Conservation (phyloP, 2,113 vertebrate genomes). For the Macrotis lagotis region DNA sequence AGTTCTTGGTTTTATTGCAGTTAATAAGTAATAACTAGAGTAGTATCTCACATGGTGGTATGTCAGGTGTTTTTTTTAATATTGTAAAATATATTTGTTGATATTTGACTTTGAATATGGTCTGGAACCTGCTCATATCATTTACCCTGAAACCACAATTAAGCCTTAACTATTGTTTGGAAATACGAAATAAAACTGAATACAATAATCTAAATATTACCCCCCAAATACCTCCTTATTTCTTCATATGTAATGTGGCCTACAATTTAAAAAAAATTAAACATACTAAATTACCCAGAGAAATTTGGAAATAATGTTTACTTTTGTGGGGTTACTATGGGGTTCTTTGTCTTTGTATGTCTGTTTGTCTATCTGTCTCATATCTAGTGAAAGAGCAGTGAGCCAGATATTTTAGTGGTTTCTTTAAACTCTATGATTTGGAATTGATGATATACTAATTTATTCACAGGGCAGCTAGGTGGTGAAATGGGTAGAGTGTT, state of each 20-base stretch:
- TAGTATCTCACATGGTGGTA: background rate
- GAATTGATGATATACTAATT: background rate
- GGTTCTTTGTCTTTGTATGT: no score
- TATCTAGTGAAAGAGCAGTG: background rate
- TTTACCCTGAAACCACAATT: constrained; percentile 40
- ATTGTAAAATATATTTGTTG: constrained; percentile 31
- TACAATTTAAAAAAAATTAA: background rate
- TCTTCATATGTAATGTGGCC: background rate
- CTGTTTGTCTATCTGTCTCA: no score
- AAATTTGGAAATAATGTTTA: background rate
- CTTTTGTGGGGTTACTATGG: constrained; percentile 35
- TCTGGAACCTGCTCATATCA: constrained; percentile 18
- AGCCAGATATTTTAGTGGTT: background rate
- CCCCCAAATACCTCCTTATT: background rate
- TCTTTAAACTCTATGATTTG: constrained; percentile 3
- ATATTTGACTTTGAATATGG: constrained; percentile 22
- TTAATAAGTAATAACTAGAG: constrained; percentile 39
- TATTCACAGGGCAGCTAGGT: no score
- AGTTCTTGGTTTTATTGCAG: background rate
- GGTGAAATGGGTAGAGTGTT: no score
- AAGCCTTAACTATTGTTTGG: constrained; percentile 22
- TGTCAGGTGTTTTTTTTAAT: constrained; percentile 13
- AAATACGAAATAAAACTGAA: constrained; percentile 10
- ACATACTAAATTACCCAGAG: background rate
- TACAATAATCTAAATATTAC: constrained; percentile 8